These are phyloP conservation scores for Trochalopteron elliotii DNA, from an alignment of 2,113 vertebrate genomes.

Conservation along the genomic window DNA sequence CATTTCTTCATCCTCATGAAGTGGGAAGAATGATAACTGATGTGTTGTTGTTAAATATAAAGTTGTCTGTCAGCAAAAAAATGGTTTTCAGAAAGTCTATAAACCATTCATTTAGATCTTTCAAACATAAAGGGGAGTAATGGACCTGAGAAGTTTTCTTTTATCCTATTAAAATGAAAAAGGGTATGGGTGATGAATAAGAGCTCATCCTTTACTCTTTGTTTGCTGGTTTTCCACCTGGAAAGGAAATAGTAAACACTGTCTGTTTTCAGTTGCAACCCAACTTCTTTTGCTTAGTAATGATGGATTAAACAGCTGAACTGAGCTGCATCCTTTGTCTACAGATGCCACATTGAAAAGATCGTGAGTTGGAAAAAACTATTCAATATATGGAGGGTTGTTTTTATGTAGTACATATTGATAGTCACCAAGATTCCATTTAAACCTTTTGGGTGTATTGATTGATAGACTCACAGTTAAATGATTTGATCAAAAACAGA, in stretches of 20 bases:
- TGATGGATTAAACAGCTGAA: neutral
- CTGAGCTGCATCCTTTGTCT: neutral
- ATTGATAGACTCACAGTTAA: neutral
- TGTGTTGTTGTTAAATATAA: neutral
- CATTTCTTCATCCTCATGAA: neutral
- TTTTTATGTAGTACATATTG: neutral
- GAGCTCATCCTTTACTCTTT: neutral
- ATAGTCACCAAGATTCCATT: neutral
- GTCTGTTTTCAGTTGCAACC: neutral
- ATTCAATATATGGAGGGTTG: neutral
- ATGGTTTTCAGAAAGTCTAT: neutral
- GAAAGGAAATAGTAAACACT: neutral
- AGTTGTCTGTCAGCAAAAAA: neutral
- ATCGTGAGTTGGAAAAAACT: neutral
- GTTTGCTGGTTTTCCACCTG: neutral
- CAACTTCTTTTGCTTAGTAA: conserved; percentile 11
- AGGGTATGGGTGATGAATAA: neutral
- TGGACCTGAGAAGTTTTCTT: neutral
- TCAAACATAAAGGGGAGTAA: neutral
- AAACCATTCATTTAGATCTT: conserved; percentile 13
- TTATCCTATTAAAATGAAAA: conserved; percentile 38
- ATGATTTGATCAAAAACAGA: neutral
- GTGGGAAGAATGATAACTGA: neutral
- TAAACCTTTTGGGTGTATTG: neutral
- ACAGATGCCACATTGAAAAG: neutral